These are phyloP conservation scores for Cathartes aura DNA, from an alignment of 2,113 vertebrate genomes.

Conservation along the genomic window DNA sequence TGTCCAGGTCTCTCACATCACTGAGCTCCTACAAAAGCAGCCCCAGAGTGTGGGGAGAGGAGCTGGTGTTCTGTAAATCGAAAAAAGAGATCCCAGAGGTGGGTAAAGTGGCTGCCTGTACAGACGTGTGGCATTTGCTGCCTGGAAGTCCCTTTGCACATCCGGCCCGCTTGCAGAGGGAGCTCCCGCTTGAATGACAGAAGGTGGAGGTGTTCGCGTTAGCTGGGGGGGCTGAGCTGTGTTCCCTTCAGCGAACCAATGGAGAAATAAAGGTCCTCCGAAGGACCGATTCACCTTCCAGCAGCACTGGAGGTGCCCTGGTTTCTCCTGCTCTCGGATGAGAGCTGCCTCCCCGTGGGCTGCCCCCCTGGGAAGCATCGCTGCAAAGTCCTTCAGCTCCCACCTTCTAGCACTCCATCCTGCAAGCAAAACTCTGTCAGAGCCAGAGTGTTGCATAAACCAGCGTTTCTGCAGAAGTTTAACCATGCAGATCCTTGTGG, in stretches of 20 bases:
- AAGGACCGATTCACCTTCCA: neutral
- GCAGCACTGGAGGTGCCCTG: neutral
- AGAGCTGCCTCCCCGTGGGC: neutral
- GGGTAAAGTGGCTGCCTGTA: neutral
- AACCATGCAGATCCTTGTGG: accelerated
- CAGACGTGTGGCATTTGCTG: neutral
- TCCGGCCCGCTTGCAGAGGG: neutral
- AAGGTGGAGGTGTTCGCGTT: neutral
- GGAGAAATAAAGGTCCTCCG: neutral
- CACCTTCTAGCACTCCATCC: neutral
- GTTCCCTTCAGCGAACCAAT: neutral
- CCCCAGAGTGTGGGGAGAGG: neutral
- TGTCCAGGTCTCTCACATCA: neutral
- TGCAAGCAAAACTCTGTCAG: neutral
- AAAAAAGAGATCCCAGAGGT: neutral
- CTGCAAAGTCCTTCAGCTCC: neutral
- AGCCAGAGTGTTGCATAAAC: neutral
- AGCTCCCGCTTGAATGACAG: neutral
- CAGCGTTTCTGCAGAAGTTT: neutral
- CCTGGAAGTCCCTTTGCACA: neutral
- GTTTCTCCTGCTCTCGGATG: neutral
- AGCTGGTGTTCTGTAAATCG: neutral
- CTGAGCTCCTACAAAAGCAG: neutral
- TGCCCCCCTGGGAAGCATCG: accelerated
- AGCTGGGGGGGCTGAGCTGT: neutral